Conservation (phyloP, 2,113 vertebrate species). For the Centropus unirufus region DNA sequence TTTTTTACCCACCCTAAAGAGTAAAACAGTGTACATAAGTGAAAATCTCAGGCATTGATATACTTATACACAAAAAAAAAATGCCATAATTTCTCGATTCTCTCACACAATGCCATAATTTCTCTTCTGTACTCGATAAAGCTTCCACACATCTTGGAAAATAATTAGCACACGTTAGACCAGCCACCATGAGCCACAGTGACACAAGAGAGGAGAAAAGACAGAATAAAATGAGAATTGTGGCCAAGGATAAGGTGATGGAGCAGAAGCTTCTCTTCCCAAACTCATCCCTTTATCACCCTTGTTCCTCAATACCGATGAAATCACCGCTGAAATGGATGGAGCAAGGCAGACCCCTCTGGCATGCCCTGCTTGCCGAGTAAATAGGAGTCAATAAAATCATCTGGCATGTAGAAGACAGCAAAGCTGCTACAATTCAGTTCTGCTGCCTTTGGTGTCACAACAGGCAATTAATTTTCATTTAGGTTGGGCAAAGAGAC, state of each 20-base stretch:
- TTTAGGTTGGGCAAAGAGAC: background rate
- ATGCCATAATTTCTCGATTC: background rate
- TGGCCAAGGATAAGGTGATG: background rate
- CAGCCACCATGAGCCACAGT: background rate
- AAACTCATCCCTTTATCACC: background rate
- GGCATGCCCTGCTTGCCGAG: background rate
- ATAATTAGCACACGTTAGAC: background rate
- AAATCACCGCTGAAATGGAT: background rate
- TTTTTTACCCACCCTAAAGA: background rate
- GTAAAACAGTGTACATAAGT: rapidly evolving
- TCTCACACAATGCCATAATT: background rate
- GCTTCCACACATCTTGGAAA: background rate
- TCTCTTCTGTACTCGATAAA: background rate
- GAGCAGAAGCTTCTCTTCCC: background rate
- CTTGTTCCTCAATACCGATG: background rate
- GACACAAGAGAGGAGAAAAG: background rate
- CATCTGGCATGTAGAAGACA: background rate
- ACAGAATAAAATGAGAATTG: background rate
- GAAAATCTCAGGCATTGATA: background rate
- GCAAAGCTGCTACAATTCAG: background rate
- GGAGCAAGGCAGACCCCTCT: background rate
- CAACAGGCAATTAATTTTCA: background rate
- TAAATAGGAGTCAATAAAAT: background rate
- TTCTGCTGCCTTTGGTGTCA: background rate
- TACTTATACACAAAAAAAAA: background rate